A percentile compares a stretch with the other conserved stretches of the same genome.
Evolutionary conservation across 2,888 invertebrate genomes (phyloP).

Genomic region (Patella ulyssiponensis): DNA sequence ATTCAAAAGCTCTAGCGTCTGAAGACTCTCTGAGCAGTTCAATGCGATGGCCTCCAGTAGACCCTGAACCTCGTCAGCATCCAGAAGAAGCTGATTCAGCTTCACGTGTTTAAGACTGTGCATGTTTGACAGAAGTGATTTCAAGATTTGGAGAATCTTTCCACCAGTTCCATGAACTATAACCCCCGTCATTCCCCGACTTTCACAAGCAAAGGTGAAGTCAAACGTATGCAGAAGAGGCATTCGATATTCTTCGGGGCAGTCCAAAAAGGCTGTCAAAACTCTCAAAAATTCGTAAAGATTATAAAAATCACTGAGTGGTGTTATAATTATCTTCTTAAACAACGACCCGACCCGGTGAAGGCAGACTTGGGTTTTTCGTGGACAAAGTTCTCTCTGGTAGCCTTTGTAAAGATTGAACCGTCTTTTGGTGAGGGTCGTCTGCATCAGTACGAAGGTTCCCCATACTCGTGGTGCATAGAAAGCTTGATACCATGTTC

Average conservation of each 20-base stretch:
- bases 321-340: slow-evolving; percentile 80
- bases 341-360: slow-evolving; percentile 80
- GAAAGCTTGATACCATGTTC: slow-evolving; percentile 75
- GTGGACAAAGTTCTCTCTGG: slow-evolving; percentile 78
- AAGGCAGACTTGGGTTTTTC: slow-evolving; percentile 76
- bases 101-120: slow-evolving; percentile 78
- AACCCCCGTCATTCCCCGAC: slow-evolving; percentile 52
- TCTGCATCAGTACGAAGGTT: slow-evolving; percentile 81
- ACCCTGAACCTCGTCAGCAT: slow-evolving; percentile 78
- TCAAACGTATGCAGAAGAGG: slow-evolving; percentile 70
- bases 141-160: slow-evolving; percentile 65
- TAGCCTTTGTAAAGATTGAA: slow-evolving; percentile 88
- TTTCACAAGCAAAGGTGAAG: slow-evolving; percentile 81
- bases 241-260: slow-evolving; percentile 58
- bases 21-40: slow-evolving; percentile 78
- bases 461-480: slow-evolving; percentile 82
- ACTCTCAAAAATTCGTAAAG: slow-evolving; percentile 88
- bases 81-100: slow-evolving; percentile 82
- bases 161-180: slow-evolving; percentile 84
- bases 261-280: slow-evolving; percentile 82
- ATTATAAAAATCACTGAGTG: slow-evolving; percentile 85
- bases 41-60: slow-evolving; percentile 80
- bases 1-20: slow-evolving; percentile 81
- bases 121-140: slow-evolving; percentile 79
- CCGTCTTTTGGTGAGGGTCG: slow-evolving; percentile 81